Base-by-base conservation (phyloP, 2,888 invertebrate species). In the Tipula confusa region DNA sequence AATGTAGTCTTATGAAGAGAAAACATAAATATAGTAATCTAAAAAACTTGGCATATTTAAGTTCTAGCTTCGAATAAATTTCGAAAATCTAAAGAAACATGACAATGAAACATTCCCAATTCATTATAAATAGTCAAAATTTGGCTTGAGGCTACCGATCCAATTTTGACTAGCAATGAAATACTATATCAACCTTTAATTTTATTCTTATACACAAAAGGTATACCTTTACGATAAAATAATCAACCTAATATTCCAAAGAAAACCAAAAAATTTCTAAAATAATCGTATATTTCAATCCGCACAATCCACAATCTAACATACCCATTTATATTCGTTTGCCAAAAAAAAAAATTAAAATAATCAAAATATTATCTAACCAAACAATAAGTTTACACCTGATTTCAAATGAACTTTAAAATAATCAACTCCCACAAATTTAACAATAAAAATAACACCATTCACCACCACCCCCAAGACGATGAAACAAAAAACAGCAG, bases 371-470 rank as follows among this genome's bases (percentile, higher is more conserved):
- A 24, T 64, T 64, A 64, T 64, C 64, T 64, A 64, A 64, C 64
- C 64, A 64, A 64, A 64, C 64, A 64, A 64, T 64, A 64, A 64
- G 64, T 64, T 64, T 64, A 64, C 64, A 64, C 64, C 64, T 64
- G 64, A 64, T 64, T 64, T 64, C 24, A 64, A 64, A 64, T 64
- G 64, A 64, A 64, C 64, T 64, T 64, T 64, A 64, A 64, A 64
- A 64, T 24, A 64, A 64, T 64, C 64, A 64, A 64, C 64, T 64
- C 64, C 64, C 64, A 24, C 64, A 24, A 64, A 64, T 64, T 64
- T 64, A 24, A 64, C 64, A 64, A 64, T 64, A 64, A 64, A 64
- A 43, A 43, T n/a, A 24, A 24, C n/a, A n/a, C n/a, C n/a, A n/a
- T n/a, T n/a, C n/a, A n/a, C 2, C 64, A 64, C 64, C 64, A 43